Percentiles rank a stretch among this genome's conserved stretches.
These are phyloP conservation scores for Chamaea fasciata DNA, from an alignment of 2,113 vertebrate species.

Conservation along the genomic window DNA sequence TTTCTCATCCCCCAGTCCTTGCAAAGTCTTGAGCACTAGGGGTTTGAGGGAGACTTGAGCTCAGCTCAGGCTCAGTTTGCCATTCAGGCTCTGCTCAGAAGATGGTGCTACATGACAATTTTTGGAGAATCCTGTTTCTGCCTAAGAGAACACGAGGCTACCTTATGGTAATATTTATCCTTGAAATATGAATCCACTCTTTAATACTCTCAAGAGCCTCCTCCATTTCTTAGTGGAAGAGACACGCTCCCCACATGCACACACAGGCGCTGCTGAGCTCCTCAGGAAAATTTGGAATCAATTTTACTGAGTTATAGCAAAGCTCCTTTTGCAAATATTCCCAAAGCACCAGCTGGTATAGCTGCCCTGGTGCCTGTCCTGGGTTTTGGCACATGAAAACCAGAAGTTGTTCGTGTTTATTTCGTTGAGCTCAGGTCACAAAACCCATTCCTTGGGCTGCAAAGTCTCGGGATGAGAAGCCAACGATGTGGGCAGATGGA, in stretches of 20 bases:
- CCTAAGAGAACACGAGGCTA: rapidly evolving
- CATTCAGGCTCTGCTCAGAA: slow-evolving; percentile 39
- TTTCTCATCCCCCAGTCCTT: not conserved
- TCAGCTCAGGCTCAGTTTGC: not conserved
- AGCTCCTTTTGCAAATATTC: not conserved
- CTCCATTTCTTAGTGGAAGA: not conserved
- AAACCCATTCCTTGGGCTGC: not conserved
- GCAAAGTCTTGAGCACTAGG: not conserved
- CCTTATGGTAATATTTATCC: not conserved
- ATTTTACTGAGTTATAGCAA: not conserved
- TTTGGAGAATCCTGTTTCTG: not conserved
- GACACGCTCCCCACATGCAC: rapidly evolving
- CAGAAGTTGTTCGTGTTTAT: not conserved
- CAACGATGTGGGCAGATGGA: rapidly evolving
- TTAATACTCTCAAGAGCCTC: not conserved
- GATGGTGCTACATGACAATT: slow-evolving; percentile 50
- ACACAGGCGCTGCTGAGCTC: not conserved
- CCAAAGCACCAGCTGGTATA: not conserved
- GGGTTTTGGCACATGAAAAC: not conserved
- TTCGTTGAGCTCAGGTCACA: not conserved
- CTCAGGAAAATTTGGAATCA: not conserved
- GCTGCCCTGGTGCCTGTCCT: not conserved
- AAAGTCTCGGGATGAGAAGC: not conserved
- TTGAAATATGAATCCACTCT: not conserved
- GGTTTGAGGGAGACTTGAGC: rapidly evolving